Evolutionary conservation across 2,888 invertebrate genomes (phyloP).

Genomic region (Julus scandinavius): DNA sequence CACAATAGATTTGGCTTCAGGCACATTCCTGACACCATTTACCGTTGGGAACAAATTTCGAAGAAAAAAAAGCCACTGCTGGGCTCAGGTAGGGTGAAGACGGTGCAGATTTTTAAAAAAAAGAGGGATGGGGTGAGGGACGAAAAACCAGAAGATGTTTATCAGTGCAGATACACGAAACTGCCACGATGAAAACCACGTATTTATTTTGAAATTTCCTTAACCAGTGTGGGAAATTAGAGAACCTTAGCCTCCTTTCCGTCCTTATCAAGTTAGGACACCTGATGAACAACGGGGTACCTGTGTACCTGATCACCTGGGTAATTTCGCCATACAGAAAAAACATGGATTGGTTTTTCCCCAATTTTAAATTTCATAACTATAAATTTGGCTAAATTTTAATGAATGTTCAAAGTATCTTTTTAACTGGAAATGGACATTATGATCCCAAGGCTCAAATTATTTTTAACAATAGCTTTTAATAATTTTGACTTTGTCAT

Average conservation of each 20-base stretch:
- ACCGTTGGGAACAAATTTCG: slow-evolving; percentile 6
- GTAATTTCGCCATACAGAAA: background rate
- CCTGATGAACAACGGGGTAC: background rate
- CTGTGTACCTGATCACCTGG: background rate
- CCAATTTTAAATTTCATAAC: background rate
- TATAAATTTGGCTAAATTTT: background rate
- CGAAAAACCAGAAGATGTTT: slow-evolving; percentile 16
- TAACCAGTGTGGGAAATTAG: background rate
- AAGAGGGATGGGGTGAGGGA: background rate
- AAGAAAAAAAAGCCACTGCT: slow-evolving; percentile 5
- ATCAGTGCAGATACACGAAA: background rate
- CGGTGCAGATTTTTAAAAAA: background rate
- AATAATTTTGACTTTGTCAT: too few relatives aligned
- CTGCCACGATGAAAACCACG: background rate
- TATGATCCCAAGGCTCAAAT: too few relatives aligned
- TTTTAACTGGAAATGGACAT: too few relatives aligned
- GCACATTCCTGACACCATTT: slow-evolving; percentile 45
- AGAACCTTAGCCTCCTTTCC: background rate
- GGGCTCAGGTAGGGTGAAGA: background rate
- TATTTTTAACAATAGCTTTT: too few relatives aligned
- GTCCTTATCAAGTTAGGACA: background rate
- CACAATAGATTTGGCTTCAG: slow-evolving; percentile 21
- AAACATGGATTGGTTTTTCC: background rate
- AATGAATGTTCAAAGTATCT: too few relatives aligned
- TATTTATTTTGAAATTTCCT: slow-evolving; percentile 24